These are phyloP conservation scores for Drosophila novamexicana DNA, from an alignment of 1,140 invertebrate genomes.

Conservation along the genomic window DNA sequence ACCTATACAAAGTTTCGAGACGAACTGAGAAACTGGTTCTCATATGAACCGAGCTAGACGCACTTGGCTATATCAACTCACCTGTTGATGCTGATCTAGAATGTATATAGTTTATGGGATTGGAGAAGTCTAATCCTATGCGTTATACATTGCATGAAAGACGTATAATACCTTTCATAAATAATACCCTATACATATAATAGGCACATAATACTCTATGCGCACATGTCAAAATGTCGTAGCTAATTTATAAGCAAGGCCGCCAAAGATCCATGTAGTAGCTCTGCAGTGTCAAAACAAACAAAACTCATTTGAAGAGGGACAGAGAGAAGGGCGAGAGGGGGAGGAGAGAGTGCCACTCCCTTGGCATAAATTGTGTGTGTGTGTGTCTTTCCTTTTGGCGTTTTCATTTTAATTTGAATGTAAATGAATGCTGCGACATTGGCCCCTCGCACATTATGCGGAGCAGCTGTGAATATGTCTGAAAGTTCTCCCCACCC, in stretches of 20 bases:
- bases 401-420: conserved; percentile 78
- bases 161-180: too few relatives aligned
- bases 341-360: conserved; percentile 11
- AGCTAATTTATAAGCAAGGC: conserved; percentile 72
- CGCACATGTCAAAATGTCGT: conserved; percentile 65
- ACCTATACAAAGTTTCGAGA: too few relatives aligned
- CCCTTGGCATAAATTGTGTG: conserved; percentile 76
- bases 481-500: conserved; percentile 32
- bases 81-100: too few relatives aligned
- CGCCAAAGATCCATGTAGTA: conserved; percentile 69
- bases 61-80: too few relatives aligned
- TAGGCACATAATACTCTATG: conserved; percentile 12
- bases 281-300: conserved; percentile 70
- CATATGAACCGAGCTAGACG: too few relatives aligned
- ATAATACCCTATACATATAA: background rate
- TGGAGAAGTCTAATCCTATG: too few relatives aligned
- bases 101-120: too few relatives aligned
- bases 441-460: conserved; percentile 19
- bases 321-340: background rate
- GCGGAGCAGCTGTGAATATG: conserved; percentile 46
- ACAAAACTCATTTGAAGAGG: conserved; percentile 54
- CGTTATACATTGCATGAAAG: too few relatives aligned
- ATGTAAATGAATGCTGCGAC: conserved; percentile 78
- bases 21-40: too few relatives aligned
- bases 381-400: conserved; percentile 38